phyloP scores from a whole-genome alignment of 1,140 invertebrate genomes.

The Drosophila parabipectinata region DNA sequence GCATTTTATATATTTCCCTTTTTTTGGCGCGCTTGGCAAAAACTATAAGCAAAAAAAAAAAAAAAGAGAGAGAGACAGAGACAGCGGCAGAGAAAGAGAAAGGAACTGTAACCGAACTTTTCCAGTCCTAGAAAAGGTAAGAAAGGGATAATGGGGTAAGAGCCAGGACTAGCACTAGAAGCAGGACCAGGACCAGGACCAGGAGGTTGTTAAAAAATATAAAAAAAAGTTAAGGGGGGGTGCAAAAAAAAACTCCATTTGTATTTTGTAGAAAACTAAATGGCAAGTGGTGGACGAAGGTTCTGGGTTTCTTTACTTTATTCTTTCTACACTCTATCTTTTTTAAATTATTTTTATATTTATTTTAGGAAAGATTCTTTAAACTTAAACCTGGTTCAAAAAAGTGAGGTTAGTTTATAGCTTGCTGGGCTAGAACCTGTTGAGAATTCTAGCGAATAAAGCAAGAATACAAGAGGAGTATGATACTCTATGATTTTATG shows the following conservation, averaged over 20 bases:
- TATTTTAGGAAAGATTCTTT: too few relatives aligned
- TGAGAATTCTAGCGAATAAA: not conserved
- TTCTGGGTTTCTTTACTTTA: not conserved
- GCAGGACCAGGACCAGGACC: not conserved
- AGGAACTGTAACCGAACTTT: conserved; percentile 38
- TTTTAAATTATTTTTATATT: not conserved
- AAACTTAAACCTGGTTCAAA: too few relatives aligned
- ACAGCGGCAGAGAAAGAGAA: conserved; percentile 19
- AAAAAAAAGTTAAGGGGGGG: conserved; percentile 14
- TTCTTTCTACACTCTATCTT: conserved; percentile 5
- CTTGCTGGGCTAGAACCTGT: not conserved
- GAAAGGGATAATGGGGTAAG: conserved; percentile 13
- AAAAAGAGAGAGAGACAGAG: conserved; percentile 32
- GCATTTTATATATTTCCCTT: conserved; percentile 41
- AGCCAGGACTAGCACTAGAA: conserved; percentile 5
- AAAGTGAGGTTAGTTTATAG: not conserved
- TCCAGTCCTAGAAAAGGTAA: conserved; percentile 24
- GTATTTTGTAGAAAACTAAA: conserved; percentile 70
- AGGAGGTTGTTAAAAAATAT: not conserved
- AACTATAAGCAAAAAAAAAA: conserved; percentile 49
- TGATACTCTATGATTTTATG: too few relatives aligned
- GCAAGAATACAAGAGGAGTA: too few relatives aligned
- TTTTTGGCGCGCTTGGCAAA: conserved; percentile 63
- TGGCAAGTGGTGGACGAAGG: conserved; percentile 39
- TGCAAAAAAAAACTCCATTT: conserved; percentile 66